Evolutionary conservation across 2,797 vertebrate genomes (phyloP).

Genomic region (Chelon labrosus): DNA sequence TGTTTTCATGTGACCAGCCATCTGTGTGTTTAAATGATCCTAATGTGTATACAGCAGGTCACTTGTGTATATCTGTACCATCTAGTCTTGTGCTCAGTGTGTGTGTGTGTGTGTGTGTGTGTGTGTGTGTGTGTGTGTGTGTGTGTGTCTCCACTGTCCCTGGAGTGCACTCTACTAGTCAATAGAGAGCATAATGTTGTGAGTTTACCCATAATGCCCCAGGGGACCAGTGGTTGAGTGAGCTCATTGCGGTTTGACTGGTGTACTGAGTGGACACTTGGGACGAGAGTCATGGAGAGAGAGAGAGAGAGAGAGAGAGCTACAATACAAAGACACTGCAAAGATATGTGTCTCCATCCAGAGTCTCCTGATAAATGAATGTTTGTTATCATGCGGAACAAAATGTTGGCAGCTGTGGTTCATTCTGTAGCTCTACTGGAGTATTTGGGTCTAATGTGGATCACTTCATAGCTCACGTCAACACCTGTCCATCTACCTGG

Average conservation of each 20-base stretch:
- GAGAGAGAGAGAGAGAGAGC: too few relatives aligned
- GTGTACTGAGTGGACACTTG: constrained; percentile 43
- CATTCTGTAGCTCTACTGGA: too few relatives aligned
- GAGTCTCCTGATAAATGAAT: too few relatives aligned
- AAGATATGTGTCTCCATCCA: too few relatives aligned
- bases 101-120: constrained; percentile 1
- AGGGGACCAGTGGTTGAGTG: constrained; percentile 41
- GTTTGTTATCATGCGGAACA: too few relatives aligned
- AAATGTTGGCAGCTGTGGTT: too few relatives aligned
- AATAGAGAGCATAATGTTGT: constrained; percentile 59
- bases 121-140: constrained; percentile 9
- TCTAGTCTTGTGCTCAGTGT: too few relatives aligned
- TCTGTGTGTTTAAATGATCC: neutral
- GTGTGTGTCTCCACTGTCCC: constrained; percentile 29
- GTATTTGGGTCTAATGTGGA: too few relatives aligned
- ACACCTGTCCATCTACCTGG: too few relatives aligned
- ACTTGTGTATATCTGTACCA: neutral
- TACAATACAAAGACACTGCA: too few relatives aligned
- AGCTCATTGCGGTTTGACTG: constrained; percentile 53
- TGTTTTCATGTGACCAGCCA: neutral
- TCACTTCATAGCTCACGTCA: too few relatives aligned
- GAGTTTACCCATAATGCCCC: constrained; percentile 62
- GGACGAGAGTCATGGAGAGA: constrained; percentile 10
- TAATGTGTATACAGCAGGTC: neutral
- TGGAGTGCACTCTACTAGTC: constrained; percentile 44